Evolutionary conservation across 2,888 invertebrate species (phyloP).

Genomic region (Drosophila demipolita): DNA sequence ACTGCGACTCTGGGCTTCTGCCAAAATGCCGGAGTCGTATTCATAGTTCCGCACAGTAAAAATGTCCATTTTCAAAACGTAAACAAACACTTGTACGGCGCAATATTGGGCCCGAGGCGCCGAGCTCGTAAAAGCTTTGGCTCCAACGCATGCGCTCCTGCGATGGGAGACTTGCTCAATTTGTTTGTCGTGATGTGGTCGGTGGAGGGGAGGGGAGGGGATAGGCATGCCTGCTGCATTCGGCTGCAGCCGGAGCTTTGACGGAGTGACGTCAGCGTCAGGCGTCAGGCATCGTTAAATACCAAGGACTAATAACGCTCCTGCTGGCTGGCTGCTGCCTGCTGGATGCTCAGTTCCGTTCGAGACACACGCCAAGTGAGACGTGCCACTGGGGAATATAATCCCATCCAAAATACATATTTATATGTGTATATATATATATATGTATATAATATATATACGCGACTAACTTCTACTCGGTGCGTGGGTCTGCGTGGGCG

Average conservation of each 20-base stretch:
- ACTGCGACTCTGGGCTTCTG: neutral
- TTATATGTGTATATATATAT: slow-evolving; percentile 1
- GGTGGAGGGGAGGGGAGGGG: neutral
- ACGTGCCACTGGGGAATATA: slow-evolving; percentile 36
- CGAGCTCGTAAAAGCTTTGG: slow-evolving; percentile 40
- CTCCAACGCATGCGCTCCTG: slow-evolving; percentile 18
- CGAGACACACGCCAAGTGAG: slow-evolving; percentile 72
- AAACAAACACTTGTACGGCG: slow-evolving; percentile 72
- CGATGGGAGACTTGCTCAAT: neutral
- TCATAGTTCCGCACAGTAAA: slow-evolving; percentile 22
- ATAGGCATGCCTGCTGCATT: slow-evolving; percentile 23
- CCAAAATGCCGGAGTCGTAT: neutral
- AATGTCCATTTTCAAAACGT: slow-evolving; percentile 56
- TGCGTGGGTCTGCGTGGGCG: slow-evolving; percentile 40
- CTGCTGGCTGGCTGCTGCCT: slow-evolving; percentile 19
- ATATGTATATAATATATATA: slow-evolving; percentile 3
- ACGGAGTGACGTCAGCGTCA: slow-evolving; percentile 69
- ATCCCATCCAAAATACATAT: neutral
- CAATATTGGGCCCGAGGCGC: slow-evolving; percentile 10
- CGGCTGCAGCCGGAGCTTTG: slow-evolving; percentile 55
- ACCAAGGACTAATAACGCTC: slow-evolving; percentile 72
- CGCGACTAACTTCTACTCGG: slow-evolving; percentile 8
- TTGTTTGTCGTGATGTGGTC: neutral
- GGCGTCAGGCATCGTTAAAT: slow-evolving; percentile 43
- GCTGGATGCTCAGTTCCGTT: slow-evolving; percentile 65